Base-by-base conservation (phyloP, 2,888 invertebrate species). In the Archips xylosteana region DNA sequence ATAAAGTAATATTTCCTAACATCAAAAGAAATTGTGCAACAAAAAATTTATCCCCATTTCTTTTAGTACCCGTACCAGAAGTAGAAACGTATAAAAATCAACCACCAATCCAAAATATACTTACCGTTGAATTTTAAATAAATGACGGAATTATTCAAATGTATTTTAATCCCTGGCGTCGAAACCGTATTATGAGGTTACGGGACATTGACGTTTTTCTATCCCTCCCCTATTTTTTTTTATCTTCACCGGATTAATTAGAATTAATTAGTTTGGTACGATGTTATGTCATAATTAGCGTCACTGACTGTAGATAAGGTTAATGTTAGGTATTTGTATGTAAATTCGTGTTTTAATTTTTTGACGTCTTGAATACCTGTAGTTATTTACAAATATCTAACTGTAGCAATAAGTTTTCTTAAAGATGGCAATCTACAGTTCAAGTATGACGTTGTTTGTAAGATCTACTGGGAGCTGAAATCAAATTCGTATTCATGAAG, bases 151-250 rank as follows among this genome's bases (percentile, higher is more conserved):
- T 74, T 68, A 75, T 75, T 69, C 68, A 51, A 72, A 68, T 79
- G 80, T 76, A 76, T 78, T 81, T 82, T 78, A 77, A 80, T 78
- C 83, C 84, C 84, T 82, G 82, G 81, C 85, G 83, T 82, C 77
- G 82, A 81, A 82, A 80, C 81, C 80, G 83, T 85, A 89, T 89
- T 88, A 89, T 82, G 86, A 85, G 83, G 87, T 88, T 86, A 86
- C 85, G 87, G 85, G 81, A 85, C 88, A 86, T 91, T 89, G 86
- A 86, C 87, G 86, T 83, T 90, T 90, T 84, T 89, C 85, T 83
- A 90, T 85, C 81, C 84, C 83, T 81, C 85, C 85, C 83, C 79
- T 83, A 84, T 80, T 85, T 82, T 81, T 47, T 79, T 79, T 81
- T 82, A 83, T 85, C 84, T 82, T 39, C 51, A 66, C n/a, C 64